phyloP scores from a whole-genome alignment of 1,140 invertebrate genomes.

The Tetramorium alpestre region DNA sequence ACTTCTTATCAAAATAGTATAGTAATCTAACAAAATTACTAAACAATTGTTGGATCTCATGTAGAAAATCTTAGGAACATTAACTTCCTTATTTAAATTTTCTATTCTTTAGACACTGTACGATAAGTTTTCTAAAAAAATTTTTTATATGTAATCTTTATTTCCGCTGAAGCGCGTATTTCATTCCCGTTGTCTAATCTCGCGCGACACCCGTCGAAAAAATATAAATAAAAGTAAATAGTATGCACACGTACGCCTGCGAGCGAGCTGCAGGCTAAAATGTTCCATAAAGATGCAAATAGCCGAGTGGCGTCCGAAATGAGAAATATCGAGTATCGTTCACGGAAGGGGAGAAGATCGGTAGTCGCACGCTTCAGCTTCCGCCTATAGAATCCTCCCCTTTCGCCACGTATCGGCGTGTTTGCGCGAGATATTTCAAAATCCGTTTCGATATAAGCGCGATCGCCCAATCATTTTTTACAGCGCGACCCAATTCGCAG shows the following conservation, averaged over 20 bases:
- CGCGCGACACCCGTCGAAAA: constrained; percentile 47
- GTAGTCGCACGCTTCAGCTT: constrained; percentile 49
- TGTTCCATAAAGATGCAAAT: constrained; percentile 73
- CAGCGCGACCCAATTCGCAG: constrained; percentile 17
- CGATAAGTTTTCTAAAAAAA: neutral
- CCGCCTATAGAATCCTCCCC: constrained; percentile 33
- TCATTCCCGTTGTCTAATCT: constrained; percentile 59
- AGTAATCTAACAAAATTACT: neutral
- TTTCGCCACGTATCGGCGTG: constrained; percentile 26
- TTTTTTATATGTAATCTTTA: constrained; percentile 8
- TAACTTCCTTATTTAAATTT: neutral
- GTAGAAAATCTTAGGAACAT: neutral
- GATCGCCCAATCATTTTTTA: constrained; percentile 47
- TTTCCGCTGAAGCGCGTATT: neutral
- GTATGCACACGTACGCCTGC: constrained; percentile 51
- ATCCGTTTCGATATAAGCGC: constrained; percentile 33
- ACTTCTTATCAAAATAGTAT: neutral
- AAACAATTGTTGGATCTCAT: neutral
- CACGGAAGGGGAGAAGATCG: constrained; percentile 43
- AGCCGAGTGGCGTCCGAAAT: constrained; percentile 67
- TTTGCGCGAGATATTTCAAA: constrained; percentile 48
- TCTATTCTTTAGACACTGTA: neutral
- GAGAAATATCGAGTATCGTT: constrained; percentile 70
- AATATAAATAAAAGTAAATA: constrained; percentile 41
- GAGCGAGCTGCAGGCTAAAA: constrained; percentile 55